Base-by-base conservation (phyloP, 2,113 vertebrate species). In the Spizaetus ornatus region DNA sequence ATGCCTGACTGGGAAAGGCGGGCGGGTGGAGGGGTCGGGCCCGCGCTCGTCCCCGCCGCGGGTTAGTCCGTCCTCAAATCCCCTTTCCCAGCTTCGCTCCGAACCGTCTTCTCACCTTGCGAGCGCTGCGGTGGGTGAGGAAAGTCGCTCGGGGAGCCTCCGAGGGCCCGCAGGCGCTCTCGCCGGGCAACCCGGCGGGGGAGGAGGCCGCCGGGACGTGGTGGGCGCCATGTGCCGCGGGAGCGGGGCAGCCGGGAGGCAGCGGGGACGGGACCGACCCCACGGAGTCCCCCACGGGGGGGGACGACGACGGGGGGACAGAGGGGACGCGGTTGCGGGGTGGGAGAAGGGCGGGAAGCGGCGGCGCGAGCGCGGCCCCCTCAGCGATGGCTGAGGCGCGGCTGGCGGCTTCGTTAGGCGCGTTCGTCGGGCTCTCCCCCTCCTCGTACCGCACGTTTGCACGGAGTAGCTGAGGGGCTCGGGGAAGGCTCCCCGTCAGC, bases 1-100 rank as follows among this genome's bases (percentile, higher is more conserved):
- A 8, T 82, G 98, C 98, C 98, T 94, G 93, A 85, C 32, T 16
- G 43, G 59, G 78, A 95, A 78, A 34, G 43, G 52, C 48, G 43
- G 40, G 32, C 13, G 12, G 17, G 17, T 2, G 16, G 69, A 11
- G 8, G 34, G 29, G 29, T 48, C 7, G 62, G 22, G 34, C 8
- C 2, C 27, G 58, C 36, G 22, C 21, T 11, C 3, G 15, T 34
- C 13, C 32, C 14, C 36, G 17, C 21, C 27, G 25, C 13, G 23
- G 32, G 34, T 6, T 2, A 3, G 16, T 14, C 38, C 58, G 16
- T 48, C 47, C 11, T 48, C 21, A 5, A 38, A 38, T 38, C 34
- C 19, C 19, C 45, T 10, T 11, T 21, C 20, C 47, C 20, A 10
- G 20, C 20, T 21, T 47, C 47, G 20, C 20, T 21, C 45, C 45